These are phyloP conservation scores for Sphyrna mokarran DNA, from an alignment of 2,113 vertebrate species.

Conservation along the genomic window DNA sequence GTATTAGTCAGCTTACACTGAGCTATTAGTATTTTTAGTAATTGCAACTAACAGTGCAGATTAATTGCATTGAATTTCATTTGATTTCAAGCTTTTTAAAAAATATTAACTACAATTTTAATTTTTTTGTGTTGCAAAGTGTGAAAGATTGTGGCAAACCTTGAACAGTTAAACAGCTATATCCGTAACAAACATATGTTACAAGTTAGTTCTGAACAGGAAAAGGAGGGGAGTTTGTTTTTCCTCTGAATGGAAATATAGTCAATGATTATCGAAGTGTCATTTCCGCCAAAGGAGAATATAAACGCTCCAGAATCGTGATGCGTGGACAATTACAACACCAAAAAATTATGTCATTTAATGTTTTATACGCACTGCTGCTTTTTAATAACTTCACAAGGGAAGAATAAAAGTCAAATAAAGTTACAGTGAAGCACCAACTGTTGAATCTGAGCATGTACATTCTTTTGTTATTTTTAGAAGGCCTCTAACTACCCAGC, in stretches of 20 bases:
- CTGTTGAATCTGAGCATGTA: constrained; percentile 34
- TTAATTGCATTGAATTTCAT: background rate
- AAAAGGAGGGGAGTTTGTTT: constrained; percentile 1
- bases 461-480: constrained; percentile 73
- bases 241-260: background rate
- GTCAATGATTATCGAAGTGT: background rate
- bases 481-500: constrained; percentile 65
- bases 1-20: background rate
- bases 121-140: background rate
- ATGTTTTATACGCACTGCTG: background rate
- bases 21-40: background rate
- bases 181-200: background rate
- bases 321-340: too few relatives aligned
- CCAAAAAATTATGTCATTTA: too few relatives aligned
- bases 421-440: background rate
- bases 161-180: background rate
- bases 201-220: background rate
- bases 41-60: background rate
- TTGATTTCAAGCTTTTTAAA: background rate
- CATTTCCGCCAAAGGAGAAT: background rate
- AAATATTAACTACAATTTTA: background rate
- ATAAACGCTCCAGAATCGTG: background rate
- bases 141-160: background rate
- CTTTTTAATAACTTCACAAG: background rate
- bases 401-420: background rate